These are phyloP conservation scores for Bradysia coprophila DNA, from an alignment of 1,140 invertebrate genomes.

Conservation along the genomic window DNA sequence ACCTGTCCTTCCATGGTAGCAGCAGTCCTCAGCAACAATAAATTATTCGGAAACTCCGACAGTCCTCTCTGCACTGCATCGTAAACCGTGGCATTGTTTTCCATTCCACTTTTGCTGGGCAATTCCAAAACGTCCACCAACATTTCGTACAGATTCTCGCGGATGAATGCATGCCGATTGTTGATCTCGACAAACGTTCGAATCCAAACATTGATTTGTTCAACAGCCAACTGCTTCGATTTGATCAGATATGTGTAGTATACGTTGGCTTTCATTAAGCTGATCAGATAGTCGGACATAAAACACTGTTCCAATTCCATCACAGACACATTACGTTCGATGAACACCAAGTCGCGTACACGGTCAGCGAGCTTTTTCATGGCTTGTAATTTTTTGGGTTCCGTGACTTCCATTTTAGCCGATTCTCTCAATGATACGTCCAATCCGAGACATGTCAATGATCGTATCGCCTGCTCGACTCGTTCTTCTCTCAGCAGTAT, in stretches of 20 bases:
- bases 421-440: background rate
- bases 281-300: conserved; percentile 28
- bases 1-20: conserved; percentile 7
- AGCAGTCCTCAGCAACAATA: conserved; percentile 25
- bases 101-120: conserved; percentile 6
- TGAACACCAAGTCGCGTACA: conserved; percentile 1
- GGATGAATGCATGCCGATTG: conserved; percentile 10
- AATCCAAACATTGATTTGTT: conserved; percentile 19
- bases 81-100: conserved; percentile 14
- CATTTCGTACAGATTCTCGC: conserved; percentile 28
- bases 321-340: conserved; percentile 8
- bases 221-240: conserved; percentile 10
- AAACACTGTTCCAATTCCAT: conserved; percentile 21
- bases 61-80: conserved; percentile 20
- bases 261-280: conserved; percentile 32
- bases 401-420: background rate
- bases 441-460: conserved; percentile 6
- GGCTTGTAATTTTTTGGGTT: conserved; percentile 3
- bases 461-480: conserved; percentile 3
- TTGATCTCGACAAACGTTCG: conserved; percentile 7
- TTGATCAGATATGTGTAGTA: conserved; percentile 27
- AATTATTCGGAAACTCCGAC: conserved; percentile 32
- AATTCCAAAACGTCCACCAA: conserved; percentile 24
- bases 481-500: conserved; percentile 8
- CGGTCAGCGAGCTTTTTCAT: conserved; percentile 5